Conservation (phyloP, 2,797 vertebrate species). For the Hydrolagus colliei region DNA sequence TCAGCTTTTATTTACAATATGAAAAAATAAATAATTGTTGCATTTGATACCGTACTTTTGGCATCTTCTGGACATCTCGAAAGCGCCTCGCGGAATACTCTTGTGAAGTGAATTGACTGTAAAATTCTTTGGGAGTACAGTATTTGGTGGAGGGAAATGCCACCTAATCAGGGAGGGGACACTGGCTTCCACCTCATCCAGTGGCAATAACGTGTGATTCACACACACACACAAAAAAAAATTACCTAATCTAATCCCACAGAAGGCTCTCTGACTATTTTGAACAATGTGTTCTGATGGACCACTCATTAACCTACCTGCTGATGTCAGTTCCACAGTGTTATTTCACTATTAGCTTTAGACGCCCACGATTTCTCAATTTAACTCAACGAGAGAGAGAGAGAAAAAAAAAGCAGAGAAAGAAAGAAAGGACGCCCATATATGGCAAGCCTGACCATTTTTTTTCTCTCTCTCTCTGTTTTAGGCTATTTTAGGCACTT, state of each 20-base stretch:
- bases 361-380: constrained; percentile 27
- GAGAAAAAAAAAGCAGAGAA: too few relatives aligned
- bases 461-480: too few relatives aligned
- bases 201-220: too few relatives aligned
- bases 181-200: too few relatives aligned
- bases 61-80: too few relatives aligned
- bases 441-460: background rate
- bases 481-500: too few relatives aligned
- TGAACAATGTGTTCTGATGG: background rate
- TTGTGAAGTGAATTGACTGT: background rate
- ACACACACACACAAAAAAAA: too few relatives aligned
- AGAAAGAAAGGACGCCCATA: background rate
- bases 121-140: background rate
- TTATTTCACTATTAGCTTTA: background rate
- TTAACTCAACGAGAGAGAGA: background rate
- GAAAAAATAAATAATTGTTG: too few relatives aligned
- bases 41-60: too few relatives aligned
- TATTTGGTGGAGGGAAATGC: background rate
- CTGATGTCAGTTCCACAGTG: background rate
- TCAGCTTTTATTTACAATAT: too few relatives aligned
- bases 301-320: background rate
- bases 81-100: too few relatives aligned
- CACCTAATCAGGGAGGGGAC: background rate
- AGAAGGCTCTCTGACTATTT: background rate
- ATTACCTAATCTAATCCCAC: background rate